Evolutionary conservation across 1,140 invertebrate species (phyloP), one percentile per base, ranked within the genome.

Genomic region (Drosophila mauritiana): DNA sequence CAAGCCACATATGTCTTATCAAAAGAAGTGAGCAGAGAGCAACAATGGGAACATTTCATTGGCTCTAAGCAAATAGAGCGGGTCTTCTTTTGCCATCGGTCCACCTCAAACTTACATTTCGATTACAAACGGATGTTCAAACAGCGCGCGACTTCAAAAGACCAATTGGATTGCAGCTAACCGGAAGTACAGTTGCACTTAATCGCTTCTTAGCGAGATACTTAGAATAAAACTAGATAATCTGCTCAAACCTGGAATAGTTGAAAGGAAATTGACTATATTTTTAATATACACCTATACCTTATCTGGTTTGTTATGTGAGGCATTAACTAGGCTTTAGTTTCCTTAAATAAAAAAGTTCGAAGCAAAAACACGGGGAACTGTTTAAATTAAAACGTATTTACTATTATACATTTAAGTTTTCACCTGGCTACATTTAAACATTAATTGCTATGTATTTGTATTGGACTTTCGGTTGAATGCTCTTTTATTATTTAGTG

Each of bases 41-140:
- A 63, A 68, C 65, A 68, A 68, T 52, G 45, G 45, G 11, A 52
- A 45, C 58, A 63, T 64, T 67, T 72, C 70, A 61, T 73, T 72
- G 67, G 55, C 65, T 57, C 54, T 58, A 56, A 22, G 56, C 69
- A 80, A 80, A 80, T 52, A 80, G 43, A 55, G 74, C 42, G 52
- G 22, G 51, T 27, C 46, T 27, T 27, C 46, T 27, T 48, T 5
- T 17, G 61, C 45, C 70, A 55, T 37, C 49, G 57, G 59, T 59
- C 54, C 59, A 63, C 37, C 59, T 61, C 15, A 39, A n/a, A 42
- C 54, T 42, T 17, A 43, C 37, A 39, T 55, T 55, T 55, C 53
- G 53, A 40, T 40, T 55, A 55, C 53, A 39, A 52, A 52, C 49
- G 49, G 49, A 52, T 52, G 49, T 52, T 13, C 49, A 52, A 55